These are phyloP conservation scores for Momotus momota DNA, from an alignment of 2,797 vertebrate species.

Conservation along the genomic window DNA sequence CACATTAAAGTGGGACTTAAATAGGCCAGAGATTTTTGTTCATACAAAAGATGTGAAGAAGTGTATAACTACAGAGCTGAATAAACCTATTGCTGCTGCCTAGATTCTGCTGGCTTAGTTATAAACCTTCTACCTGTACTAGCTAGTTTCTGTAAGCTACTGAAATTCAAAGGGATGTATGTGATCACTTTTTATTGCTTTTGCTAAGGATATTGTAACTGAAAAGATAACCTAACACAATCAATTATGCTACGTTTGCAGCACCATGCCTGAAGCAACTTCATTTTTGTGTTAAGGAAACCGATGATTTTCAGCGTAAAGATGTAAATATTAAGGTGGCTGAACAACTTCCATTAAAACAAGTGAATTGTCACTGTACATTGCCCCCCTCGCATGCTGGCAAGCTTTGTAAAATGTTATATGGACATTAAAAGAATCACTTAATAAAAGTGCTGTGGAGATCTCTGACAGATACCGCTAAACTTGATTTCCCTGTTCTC, in stretches of 20 bases:
- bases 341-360: conserved; percentile 14
- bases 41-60: conserved; percentile 41
- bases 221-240: conserved; percentile 27
- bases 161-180: conserved; percentile 50
- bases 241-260: conserved; percentile 12
- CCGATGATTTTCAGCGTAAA: conserved; percentile 11
- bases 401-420: neutral
- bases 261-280: conserved; percentile 39
- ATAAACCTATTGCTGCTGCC: conserved; percentile 44
- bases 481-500: neutral
- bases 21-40: conserved; percentile 50
- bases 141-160: conserved; percentile 39
- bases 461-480: neutral
- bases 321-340: conserved; percentile 23
- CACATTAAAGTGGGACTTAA: conserved; percentile 56
- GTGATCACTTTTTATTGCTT: conserved; percentile 47
- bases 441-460: neutral
- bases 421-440: neutral
- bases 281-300: conserved; percentile 33
- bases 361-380: neutral
- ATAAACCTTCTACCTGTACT: conserved; percentile 50
- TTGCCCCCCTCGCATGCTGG: neutral
- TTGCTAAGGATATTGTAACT: conserved; percentile 52
- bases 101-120: conserved; percentile 57
- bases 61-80: neutral